These are phyloP conservation scores for Enteromius trimaculatus DNA, from an alignment of 2,797 vertebrate species.

Conservation along the genomic window DNA sequence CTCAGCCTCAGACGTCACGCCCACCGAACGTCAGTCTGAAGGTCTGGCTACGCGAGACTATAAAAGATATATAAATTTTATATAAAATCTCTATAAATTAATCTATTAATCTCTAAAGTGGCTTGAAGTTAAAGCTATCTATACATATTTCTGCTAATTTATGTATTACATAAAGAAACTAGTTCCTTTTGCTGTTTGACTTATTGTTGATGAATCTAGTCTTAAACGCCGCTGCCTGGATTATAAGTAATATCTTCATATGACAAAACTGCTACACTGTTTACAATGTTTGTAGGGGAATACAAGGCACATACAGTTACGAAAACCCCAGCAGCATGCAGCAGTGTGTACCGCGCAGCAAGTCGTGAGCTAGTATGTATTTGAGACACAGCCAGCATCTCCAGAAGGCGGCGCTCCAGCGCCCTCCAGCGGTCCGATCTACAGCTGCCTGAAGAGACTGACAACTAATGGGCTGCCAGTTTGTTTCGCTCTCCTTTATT, in stretches of 20 bases:
- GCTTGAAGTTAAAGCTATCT: neutral
- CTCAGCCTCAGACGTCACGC: too few relatives aligned
- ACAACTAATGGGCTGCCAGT: constrained; percentile 63
- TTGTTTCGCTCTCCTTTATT: constrained; percentile 43
- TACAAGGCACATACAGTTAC: neutral
- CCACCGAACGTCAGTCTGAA: too few relatives aligned
- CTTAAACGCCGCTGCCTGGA: neutral
- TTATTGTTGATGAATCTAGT: neutral
- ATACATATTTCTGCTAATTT: neutral
- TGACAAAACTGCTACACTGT: neutral
- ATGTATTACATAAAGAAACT: neutral
- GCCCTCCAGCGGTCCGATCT: constrained; percentile 38
- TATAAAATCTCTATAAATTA: too few relatives aligned
- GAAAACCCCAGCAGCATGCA: neutral
- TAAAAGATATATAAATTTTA: too few relatives aligned
- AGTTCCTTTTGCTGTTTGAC: neutral
- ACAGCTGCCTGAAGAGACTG: constrained; percentile 69
- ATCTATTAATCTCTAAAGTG: neutral
- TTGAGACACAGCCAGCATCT: neutral
- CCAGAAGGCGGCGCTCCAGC: neutral
- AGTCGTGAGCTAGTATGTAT: too few relatives aligned
- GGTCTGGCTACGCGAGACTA: too few relatives aligned
- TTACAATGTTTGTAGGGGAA: neutral
- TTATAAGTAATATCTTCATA: neutral
- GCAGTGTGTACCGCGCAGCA: neutral